phyloP scores from a whole-genome alignment of 2,797 vertebrate genomes.

The Chaetophractus vellerosus region DNA sequence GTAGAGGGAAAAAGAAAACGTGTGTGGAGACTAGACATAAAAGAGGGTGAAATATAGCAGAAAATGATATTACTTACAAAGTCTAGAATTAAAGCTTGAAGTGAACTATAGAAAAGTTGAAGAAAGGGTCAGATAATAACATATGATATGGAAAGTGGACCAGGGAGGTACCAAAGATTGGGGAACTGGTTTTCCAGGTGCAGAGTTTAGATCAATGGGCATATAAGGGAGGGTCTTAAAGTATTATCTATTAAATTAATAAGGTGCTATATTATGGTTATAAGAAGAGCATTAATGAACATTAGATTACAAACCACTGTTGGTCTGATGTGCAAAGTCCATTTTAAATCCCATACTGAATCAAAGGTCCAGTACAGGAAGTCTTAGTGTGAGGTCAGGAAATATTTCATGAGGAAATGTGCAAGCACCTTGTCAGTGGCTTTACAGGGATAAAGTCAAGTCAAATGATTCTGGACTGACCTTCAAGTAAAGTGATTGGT shows the following conservation, averaged over 20 bases:
- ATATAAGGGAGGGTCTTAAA: neutral
- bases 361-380: neutral
- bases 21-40: neutral
- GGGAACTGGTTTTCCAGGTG: neutral
- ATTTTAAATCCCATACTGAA: neutral
- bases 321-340: neutral
- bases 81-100: neutral
- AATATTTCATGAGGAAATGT: slow-evolving; percentile 62
- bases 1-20: neutral
- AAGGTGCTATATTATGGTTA: neutral
- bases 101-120: neutral
- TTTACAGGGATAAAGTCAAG: neutral
- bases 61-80: neutral
- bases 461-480: neutral
- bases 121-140: neutral
- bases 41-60: neutral
- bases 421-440: neutral
- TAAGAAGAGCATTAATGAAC: neutral
- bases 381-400: neutral
- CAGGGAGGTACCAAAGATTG: neutral
- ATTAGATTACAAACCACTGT: neutral
- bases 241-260: neutral
- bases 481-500: slow-evolving; percentile 12
- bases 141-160: neutral
- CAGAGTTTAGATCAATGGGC: neutral